A percentile compares a stretch with the other conserved stretches of the same genome.
These are phyloP conservation scores for Archips xylosteana DNA, from an alignment of 2,888 invertebrate species.

Conservation along the genomic window DNA sequence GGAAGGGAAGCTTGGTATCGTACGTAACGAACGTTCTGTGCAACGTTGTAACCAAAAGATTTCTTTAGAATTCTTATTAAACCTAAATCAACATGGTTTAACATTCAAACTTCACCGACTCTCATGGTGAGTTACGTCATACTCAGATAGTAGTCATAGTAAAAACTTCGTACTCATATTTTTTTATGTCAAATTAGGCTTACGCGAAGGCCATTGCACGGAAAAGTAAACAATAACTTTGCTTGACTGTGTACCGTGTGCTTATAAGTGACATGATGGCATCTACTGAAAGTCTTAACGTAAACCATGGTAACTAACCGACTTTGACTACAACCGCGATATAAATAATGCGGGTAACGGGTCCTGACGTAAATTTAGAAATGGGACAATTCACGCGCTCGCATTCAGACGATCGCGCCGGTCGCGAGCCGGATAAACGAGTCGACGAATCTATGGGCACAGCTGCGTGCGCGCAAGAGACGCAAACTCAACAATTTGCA, in stretches of 20 bases:
- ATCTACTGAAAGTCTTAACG: not conserved
- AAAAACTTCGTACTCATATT: constrained; percentile 16
- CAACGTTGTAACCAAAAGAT: not conserved
- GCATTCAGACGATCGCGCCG: constrained; percentile 16
- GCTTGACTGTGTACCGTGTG: not conserved
- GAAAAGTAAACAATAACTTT: constrained; percentile 27
- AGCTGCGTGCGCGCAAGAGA: constrained; percentile 9
- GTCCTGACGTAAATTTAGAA: constrained; percentile 40
- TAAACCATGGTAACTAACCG: too few relatives aligned
- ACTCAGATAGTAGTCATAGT: constrained; percentile 1
- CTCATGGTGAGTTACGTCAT: constrained; percentile 25
- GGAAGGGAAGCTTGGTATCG: not conserved
- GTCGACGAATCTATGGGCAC: not conserved
- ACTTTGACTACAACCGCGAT: constrained; percentile 11
- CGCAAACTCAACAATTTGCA: constrained; percentile 24
- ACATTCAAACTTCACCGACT: constrained; percentile 9
- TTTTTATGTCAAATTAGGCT: constrained; percentile 29
- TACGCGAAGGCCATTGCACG: constrained; percentile 13
- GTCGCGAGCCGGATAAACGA: constrained; percentile 4
- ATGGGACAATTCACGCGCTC: constrained; percentile 37
- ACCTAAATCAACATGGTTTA: not conserved
- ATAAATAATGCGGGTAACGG: constrained; percentile 31
- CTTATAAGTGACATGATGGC: not conserved
- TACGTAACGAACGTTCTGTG: not conserved
- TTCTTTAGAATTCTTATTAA: too few relatives aligned